These are phyloP conservation scores for Lycocerus yunnanus DNA, from an alignment of 2,888 invertebrate genomes.

Conservation along the genomic window DNA sequence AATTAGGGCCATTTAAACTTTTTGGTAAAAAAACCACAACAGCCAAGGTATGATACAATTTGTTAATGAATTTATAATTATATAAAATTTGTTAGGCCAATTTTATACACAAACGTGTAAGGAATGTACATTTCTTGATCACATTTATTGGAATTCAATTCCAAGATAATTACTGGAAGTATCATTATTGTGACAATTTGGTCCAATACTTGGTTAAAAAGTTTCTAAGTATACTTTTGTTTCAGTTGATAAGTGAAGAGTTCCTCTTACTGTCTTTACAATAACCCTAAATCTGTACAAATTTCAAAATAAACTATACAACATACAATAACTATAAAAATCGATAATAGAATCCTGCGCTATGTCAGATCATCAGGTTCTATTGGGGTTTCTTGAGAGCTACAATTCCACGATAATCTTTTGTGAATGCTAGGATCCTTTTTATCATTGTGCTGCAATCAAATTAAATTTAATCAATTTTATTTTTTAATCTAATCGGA, in stretches of 20 bases:
- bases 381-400: slow-evolving; percentile 33
- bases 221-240: slow-evolving; percentile 30
- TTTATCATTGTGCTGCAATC: slow-evolving; percentile 56
- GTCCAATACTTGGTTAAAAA: slow-evolving; percentile 39
- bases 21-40: slow-evolving; percentile 29
- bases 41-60: slow-evolving; percentile 26
- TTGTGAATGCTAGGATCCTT: slow-evolving; percentile 63
- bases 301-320: slow-evolving; percentile 43
- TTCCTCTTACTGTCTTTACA: slow-evolving; percentile 26
- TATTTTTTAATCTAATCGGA: neutral
- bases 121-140: slow-evolving; percentile 33
- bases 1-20: slow-evolving; percentile 7
- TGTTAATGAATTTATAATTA: slow-evolving; percentile 1
- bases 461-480: slow-evolving; percentile 11
- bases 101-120: slow-evolving; percentile 28
- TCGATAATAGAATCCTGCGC: slow-evolving; percentile 49
- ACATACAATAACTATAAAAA: slow-evolving; percentile 47
- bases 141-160: slow-evolving; percentile 25
- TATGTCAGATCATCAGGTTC: slow-evolving; percentile 52
- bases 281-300: slow-evolving; percentile 49
- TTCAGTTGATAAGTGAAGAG: slow-evolving; percentile 33
- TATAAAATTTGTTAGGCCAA: slow-evolving; percentile 41
- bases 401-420: slow-evolving; percentile 66
- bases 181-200: slow-evolving; percentile 45
- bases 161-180: slow-evolving; percentile 23